phyloP scores from a whole-genome alignment of 2,113 vertebrate genomes.

The Hemichromis elongatus region DNA sequence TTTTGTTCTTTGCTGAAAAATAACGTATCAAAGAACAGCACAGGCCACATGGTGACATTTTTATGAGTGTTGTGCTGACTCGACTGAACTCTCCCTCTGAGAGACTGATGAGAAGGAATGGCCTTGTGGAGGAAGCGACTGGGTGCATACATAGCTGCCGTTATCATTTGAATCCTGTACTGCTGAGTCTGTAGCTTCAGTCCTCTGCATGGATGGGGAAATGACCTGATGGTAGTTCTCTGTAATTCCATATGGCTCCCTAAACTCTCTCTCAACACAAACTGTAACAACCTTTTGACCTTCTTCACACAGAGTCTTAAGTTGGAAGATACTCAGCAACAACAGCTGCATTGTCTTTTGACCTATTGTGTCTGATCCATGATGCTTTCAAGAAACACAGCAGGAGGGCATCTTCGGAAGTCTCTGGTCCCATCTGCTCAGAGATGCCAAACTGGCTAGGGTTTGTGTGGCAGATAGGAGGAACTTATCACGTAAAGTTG shows the following conservation, averaged over 20 bases:
- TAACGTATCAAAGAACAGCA: neutral
- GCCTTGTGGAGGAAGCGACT: neutral
- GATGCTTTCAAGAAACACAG: conserved; percentile 45
- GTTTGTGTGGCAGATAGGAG: conserved; percentile 11
- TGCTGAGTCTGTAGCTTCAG: conserved; percentile 12
- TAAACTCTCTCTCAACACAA: neutral
- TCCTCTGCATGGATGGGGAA: conserved; percentile 34
- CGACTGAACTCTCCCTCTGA: conserved; percentile 46
- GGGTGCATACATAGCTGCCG: conserved; percentile 28
- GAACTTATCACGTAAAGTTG: conserved; percentile 53
- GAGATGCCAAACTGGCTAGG: conserved; percentile 17
- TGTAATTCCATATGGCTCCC: conserved; percentile 10
- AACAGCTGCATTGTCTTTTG: conserved; percentile 18
- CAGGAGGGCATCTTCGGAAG: conserved; percentile 13
- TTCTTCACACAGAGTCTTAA: neutral
- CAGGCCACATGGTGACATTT: conserved; percentile 16
- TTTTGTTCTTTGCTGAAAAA: conserved; percentile 7
- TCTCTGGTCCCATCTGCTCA: conserved; percentile 53
- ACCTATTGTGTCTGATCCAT: conserved; percentile 61
- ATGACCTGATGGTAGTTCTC: conserved; percentile 42
- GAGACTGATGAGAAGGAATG: conserved; percentile 49
- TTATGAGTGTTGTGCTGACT: conserved; percentile 55
- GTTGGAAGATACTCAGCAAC: neutral
- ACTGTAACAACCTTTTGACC: conserved; percentile 10
- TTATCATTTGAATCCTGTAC: conserved; percentile 33